phyloP scores from a whole-genome alignment of 2,797 vertebrate species.

The Helarctos malayanus region DNA sequence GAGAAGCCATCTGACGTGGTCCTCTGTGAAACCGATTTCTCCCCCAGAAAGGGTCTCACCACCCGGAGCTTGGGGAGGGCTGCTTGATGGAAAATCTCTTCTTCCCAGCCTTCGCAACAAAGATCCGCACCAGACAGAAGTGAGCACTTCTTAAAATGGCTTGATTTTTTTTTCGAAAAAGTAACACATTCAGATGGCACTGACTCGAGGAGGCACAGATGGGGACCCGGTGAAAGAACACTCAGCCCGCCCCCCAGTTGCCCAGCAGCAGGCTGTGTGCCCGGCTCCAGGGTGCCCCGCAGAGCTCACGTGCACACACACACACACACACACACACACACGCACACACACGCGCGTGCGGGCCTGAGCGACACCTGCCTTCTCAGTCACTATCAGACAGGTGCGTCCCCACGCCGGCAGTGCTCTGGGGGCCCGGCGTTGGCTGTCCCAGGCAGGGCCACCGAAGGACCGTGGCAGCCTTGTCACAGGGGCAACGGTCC shows the following conservation, averaged over 20 bases:
- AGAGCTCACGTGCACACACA: too few relatives aligned
- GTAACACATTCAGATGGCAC: neutral
- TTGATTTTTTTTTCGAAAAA: neutral
- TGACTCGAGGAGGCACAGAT: neutral
- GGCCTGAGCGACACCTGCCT: rapidly evolving
- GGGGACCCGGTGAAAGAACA: neutral
- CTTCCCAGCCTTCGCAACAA: neutral
- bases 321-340: rapidly evolving
- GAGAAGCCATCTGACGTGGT: neutral
- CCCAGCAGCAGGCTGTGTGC: neutral
- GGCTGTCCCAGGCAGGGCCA: neutral
- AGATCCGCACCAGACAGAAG: neutral
- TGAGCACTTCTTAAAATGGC: neutral
- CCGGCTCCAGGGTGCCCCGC: neutral
- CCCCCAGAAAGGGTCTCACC: neutral
- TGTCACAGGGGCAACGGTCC: neutral
- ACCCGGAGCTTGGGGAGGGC: neutral
- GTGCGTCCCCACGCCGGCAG: rapidly evolving
- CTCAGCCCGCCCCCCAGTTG: neutral
- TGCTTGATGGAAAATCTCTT: too few relatives aligned
- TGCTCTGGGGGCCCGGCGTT: rapidly evolving
- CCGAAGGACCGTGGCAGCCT: neutral
- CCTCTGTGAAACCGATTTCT: neutral
- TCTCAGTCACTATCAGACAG: neutral
- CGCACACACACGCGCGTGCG: too few relatives aligned